Base-by-base conservation (phyloP, 2,113 vertebrate genomes). In the Seriola dumerili region DNA sequence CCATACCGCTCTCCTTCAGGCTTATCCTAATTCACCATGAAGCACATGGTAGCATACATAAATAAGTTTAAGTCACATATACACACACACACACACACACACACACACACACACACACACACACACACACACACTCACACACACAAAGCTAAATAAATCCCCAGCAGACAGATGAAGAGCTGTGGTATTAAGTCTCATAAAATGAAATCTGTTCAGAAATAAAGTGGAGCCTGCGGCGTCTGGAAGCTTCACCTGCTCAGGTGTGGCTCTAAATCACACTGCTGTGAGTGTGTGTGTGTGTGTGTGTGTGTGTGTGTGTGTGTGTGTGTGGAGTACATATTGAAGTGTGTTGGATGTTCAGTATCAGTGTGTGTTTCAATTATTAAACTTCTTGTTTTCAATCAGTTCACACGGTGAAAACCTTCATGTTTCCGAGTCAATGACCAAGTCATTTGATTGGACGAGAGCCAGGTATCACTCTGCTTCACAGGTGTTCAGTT, bases 11-110 rank as follows among this genome's bases (percentile, higher is more conserved):
- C n/a, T 76, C 69, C 72, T 85, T 59, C 36, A 88, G 75, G 88
- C 88, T 84, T 76, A 84, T 83, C 72, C 65, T 83, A 85, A 89
- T 76, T 72, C 80, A 85, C 84, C 78, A 21, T 58, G 81, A 85
- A 76, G 63, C 81, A 79, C 85, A 86, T 65, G 61, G 70, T 73
- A 58, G 72, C 87, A 84, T 81, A 74, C 72, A 86, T 72, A 87
- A 81, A 77, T 72, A 72, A 34, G 3, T 72, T 21, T 25, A 25
- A 25, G 25, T 25, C 58, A 46, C 85, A 85, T 63, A 75, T 19
- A 23, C 52, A 57, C 85, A 65, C 46, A 71, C 29, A 66, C 66
- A 52, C 23, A 36, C 42, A 52, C 58, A 46, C 85, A 85, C 59
- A 75, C 25, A 23, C 52, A 57, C 85, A 65, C 46, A 71, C 29